phyloP scores from a whole-genome alignment of 2,888 invertebrate species.

The Pseudolycoriella hygida region DNA sequence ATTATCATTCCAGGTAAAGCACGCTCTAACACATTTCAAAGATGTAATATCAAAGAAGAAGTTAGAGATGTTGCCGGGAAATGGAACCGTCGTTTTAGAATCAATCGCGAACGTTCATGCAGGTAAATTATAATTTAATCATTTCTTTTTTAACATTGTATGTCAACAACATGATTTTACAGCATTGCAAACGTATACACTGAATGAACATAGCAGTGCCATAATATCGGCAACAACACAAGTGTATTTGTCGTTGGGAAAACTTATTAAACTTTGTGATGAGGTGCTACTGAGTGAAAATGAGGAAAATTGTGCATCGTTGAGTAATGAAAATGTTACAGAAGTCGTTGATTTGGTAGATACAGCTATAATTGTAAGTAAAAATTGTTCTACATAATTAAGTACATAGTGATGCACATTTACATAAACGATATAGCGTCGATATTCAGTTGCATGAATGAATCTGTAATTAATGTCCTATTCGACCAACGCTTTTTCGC shows the following conservation, averaged over 20 bases:
- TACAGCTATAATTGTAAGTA: constrained; percentile 47
- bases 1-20: constrained; percentile 36
- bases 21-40: constrained; percentile 72
- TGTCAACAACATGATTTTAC: constrained; percentile 7
- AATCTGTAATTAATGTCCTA: no score
- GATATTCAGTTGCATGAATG: no score
- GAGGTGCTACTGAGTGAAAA: constrained; percentile 65
- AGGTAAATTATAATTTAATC: constrained; percentile 23
- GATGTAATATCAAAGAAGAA: constrained; percentile 86
- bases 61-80: constrained; percentile 82
- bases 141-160: no score
- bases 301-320: constrained; percentile 26
- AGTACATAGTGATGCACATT: no score
- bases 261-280: constrained; percentile 77
- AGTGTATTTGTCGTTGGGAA: constrained; percentile 71
- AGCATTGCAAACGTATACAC: constrained; percentile 25
- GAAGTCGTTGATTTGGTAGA: constrained; percentile 53
- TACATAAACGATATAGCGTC: no score
- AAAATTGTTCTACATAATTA: constrained; percentile 5
- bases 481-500: no score
- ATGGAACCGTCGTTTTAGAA: constrained; percentile 85
- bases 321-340: constrained; percentile 42
- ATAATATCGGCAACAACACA: constrained; percentile 58
- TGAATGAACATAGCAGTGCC: constrained; percentile 27
- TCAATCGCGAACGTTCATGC: constrained; percentile 77